A percentile compares a stretch with the other conserved stretches of the same genome.
These are phyloP conservation scores for Muscicapa comitata DNA, from an alignment of 2,797 vertebrate genomes.

Conservation along the genomic window DNA sequence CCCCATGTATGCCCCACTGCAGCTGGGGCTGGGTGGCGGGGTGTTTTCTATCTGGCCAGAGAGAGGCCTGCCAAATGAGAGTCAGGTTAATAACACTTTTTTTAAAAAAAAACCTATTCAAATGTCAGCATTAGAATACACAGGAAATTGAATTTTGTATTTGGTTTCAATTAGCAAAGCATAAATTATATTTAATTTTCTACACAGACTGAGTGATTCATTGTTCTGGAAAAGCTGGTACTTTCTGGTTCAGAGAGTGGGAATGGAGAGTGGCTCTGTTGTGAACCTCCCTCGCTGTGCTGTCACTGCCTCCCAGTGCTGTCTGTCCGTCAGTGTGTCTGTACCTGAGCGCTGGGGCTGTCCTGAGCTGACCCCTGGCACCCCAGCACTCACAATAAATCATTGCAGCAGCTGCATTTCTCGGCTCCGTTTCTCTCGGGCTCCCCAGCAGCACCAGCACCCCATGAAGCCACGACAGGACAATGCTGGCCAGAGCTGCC, in stretches of 20 bases:
- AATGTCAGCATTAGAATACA: slow-evolving; percentile 53
- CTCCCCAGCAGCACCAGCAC: neutral
- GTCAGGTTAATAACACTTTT: slow-evolving; percentile 45
- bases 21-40: neutral
- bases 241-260: slow-evolving; percentile 33
- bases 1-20: fast-evolving
- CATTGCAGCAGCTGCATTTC: neutral
- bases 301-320: neutral
- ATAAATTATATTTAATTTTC: slow-evolving; percentile 77
- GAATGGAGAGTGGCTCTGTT: slow-evolving; percentile 7
- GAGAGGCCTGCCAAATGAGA: neutral
- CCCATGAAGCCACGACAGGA: fast-evolving
- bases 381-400: slow-evolving; percentile 47
- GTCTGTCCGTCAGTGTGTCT: neutral
- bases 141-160: slow-evolving; percentile 73
- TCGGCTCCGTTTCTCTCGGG: neutral
- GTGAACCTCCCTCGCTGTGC: neutral
- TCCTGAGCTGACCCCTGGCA: neutral
- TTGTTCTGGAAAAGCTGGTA: slow-evolving; percentile 57
- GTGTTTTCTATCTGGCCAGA: slow-evolving; percentile 7
- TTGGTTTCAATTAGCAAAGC: slow-evolving; percentile 78
- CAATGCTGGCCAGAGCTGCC: fast-evolving
- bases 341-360: neutral
- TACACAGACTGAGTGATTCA: slow-evolving; percentile 55
- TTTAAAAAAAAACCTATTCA: neutral